A percentile compares a stretch with the other conserved stretches of the same genome.
Evolutionary conservation across 2,113 vertebrate species (phyloP).

Genomic region (Elaphurus davidianus): DNA sequence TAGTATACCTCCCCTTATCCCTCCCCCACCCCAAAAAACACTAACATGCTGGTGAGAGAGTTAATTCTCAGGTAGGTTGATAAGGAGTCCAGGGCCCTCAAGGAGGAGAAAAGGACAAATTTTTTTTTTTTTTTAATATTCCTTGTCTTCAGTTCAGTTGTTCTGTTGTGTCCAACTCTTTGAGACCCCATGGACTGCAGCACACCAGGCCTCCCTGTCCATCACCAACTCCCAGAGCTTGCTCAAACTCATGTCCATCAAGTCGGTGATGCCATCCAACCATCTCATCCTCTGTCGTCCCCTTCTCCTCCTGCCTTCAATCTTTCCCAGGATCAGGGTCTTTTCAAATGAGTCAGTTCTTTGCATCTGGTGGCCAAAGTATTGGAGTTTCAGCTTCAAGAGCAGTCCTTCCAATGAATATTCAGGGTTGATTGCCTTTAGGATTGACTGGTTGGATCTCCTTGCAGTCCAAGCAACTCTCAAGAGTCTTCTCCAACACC

Average conservation of each 20-base stretch:
- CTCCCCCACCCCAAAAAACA: not conserved
- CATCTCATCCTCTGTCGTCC: not conserved
- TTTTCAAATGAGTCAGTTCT: not conserved
- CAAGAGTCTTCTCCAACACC: not conserved
- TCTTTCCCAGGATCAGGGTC: not conserved
- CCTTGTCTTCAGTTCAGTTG: not conserved
- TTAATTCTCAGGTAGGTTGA: not conserved
- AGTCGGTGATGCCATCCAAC: not conserved
- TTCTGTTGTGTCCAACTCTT: not conserved
- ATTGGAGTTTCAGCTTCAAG: not conserved
- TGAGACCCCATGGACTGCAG: not conserved
- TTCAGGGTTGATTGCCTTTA: not conserved
- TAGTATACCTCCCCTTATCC: not conserved
- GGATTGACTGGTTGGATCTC: not conserved
- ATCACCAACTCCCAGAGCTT: not conserved
- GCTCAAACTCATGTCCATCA: not conserved
- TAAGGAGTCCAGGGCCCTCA: not conserved
- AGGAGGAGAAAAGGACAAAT: not conserved
- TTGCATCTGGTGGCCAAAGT: not conserved
- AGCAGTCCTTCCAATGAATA: not conserved
- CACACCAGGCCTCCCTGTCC: not conserved
- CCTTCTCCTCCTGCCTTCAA: not conserved
- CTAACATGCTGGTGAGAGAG: not conserved
- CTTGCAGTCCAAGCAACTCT: not conserved
- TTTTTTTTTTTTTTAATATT: not conserved